phyloP scores from a whole-genome alignment of 2,888 invertebrate species.

The Hirtodrosophila confusa region DNA sequence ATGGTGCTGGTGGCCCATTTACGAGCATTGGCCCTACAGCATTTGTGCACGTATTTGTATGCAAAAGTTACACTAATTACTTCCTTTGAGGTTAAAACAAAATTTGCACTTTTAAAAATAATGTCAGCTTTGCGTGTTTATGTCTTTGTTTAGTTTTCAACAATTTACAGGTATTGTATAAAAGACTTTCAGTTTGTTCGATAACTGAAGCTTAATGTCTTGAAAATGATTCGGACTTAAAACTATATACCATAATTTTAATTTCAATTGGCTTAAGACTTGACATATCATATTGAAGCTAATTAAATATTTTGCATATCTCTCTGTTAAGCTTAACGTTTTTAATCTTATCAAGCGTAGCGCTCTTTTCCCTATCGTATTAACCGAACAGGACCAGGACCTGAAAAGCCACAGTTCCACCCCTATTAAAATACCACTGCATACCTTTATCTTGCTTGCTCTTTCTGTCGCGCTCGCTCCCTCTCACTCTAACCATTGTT shows the following conservation, averaged over 20 bases:
- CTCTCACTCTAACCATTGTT: constrained; percentile 4
- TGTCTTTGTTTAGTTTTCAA: constrained; percentile 80
- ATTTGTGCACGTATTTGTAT: constrained; percentile 69
- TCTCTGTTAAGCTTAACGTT: background rate
- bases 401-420: constrained; percentile 5
- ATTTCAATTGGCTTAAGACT: too few relatives aligned
- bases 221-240: background rate
- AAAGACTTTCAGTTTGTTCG: background rate
- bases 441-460: constrained; percentile 8
- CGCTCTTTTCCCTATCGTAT: constrained; percentile 10
- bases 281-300: too few relatives aligned
- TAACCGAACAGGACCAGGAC: constrained; percentile 2
- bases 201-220: background rate
- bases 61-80: constrained; percentile 78
- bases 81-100: constrained; percentile 82
- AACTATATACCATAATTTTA: too few relatives aligned
- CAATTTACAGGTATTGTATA: constrained; percentile 39
- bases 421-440: constrained; percentile 55
- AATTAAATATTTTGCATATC: too few relatives aligned
- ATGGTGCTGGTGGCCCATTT: constrained; percentile 16
- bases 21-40: constrained; percentile 22
- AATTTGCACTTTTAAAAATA: constrained; percentile 83
- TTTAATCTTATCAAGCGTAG: constrained; percentile 3
- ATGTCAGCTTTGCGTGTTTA: constrained; percentile 83
- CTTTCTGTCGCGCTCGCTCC: constrained; percentile 6